A percentile compares a stretch with the other conserved stretches of the same genome.
phyloP scores from a whole-genome alignment of 2,113 vertebrate species.

The Hirundichthys speculiger region DNA sequence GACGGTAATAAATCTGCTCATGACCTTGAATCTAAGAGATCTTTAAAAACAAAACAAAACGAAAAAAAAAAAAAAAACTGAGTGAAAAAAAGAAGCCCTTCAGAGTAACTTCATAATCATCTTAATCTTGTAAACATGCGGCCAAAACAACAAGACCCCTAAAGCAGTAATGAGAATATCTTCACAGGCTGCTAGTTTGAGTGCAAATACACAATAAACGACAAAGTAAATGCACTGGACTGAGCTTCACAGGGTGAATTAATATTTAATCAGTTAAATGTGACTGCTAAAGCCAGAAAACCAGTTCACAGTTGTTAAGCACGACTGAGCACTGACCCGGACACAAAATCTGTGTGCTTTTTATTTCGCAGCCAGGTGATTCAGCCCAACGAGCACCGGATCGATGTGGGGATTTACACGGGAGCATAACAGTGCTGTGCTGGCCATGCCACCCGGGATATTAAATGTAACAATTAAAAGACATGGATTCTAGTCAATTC shows the following conservation, averaged over 20 bases:
- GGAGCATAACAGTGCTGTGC: no score
- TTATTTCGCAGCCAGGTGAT: slow-evolving; percentile 41
- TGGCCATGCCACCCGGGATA: not conserved
- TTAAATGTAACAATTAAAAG: not conserved
- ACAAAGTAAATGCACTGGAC: slow-evolving; percentile 18
- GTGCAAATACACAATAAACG: slow-evolving; percentile 27
- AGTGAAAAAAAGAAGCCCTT: not conserved
- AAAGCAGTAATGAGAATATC: slow-evolving; percentile 16
- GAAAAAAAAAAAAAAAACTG: not conserved
- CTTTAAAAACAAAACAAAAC: slow-evolving; percentile 8
- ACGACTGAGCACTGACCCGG: slow-evolving; percentile 46
- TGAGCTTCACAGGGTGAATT: slow-evolving; percentile 49
- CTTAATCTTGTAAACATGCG: slow-evolving; percentile 30
- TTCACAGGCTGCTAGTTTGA: slow-evolving; percentile 11
- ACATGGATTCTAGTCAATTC: not conserved
- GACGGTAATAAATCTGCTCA: slow-evolving; percentile 36
- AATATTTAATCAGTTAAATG: slow-evolving; percentile 69
- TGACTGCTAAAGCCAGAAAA: slow-evolving; percentile 57
- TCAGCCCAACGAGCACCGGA: slow-evolving; percentile 24
- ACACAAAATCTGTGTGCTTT: slow-evolving; percentile 43
- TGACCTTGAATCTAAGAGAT: slow-evolving; percentile 56
- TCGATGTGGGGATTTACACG: not conserved
- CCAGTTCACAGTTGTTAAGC: slow-evolving; percentile 46
- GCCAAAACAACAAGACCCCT: slow-evolving; percentile 12
- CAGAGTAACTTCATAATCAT: slow-evolving; percentile 29